Base-by-base conservation (phyloP, 2,888 invertebrate species). In the Pecten maximus region DNA sequence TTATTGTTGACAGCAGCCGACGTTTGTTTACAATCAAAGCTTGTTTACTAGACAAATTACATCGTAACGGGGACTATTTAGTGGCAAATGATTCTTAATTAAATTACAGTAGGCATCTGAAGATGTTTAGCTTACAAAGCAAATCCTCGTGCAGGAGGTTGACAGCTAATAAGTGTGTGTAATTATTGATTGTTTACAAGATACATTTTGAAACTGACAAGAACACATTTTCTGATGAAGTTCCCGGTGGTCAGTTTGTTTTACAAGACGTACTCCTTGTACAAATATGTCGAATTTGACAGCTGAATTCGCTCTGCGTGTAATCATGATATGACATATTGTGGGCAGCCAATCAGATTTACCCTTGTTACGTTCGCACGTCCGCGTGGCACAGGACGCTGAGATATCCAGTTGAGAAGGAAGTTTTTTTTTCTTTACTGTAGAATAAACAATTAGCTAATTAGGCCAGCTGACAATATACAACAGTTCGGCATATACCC, bases 391-490 rank as follows among this genome's bases (percentile, higher is more conserved):
- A 35, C 28, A 74, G 74, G 16, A 74, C 15, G 35, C 74, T 35
- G 74, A 35, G 74, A 35, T 35, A 74, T 35, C 74, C 74, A 74
- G 28, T 74, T 19, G 74, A 28, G 74, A 74, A 74, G 74, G 74
- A 74, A 74, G 74, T 74, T 74, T 74, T 28, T 74, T 35, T 74
- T 74, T 74, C 74, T 74, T 74, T 28, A 60, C 74, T 35, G 23
- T 28, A 28, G 74, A 74, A 74, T 35, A 74, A 74, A 74, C 74
- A 74, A 74, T 74, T 74, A 74, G 74, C 74, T 74, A 74, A 74
- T 74, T 74, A 74, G 10, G 28, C 35, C 74, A 74, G 74, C 35
- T 35, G 74, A 74, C 35, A 74, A 74, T 28, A 15, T 74, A 74
- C 74, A 35, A 19, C 74, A 28, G 74, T 74, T 74, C 74, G 74